A percentile compares a stretch with the other conserved stretches of the same genome.
Evolutionary conservation across 2,888 invertebrate species (phyloP).

Genomic region (Ceramica pisi): DNA sequence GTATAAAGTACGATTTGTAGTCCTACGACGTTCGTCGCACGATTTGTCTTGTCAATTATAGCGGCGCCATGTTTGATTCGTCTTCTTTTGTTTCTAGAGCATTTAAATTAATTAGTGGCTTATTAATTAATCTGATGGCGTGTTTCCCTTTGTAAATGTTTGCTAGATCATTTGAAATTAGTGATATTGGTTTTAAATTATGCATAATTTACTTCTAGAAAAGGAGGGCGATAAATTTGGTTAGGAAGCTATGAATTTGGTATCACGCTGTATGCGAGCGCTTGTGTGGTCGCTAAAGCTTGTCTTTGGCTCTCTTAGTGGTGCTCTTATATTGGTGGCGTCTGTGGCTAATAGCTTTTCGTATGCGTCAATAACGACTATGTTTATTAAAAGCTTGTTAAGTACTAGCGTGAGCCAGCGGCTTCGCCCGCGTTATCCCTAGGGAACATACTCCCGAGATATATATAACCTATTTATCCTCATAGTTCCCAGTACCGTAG

Average conservation of each 20-base stretch:
- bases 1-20: slow-evolving; percentile 36
- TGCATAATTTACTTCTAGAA: too few relatives aligned
- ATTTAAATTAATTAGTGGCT: slow-evolving; percentile 6
- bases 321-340: too few relatives aligned
- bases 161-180: neutral
- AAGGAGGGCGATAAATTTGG: neutral
- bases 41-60: slow-evolving; percentile 47
- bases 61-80: slow-evolving; percentile 22
- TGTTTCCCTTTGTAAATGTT: neutral
- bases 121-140: slow-evolving; percentile 8
- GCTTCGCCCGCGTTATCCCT: too few relatives aligned
- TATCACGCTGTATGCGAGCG: neutral
- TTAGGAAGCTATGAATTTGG: neutral
- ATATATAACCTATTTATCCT: too few relatives aligned
- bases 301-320: too few relatives aligned
- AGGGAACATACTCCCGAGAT: too few relatives aligned
- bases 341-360: neutral
- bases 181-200: neutral
- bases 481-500: too few relatives aligned
- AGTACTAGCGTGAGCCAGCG: too few relatives aligned
- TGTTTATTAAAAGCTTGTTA: too few relatives aligned
- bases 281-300: neutral
- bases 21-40: slow-evolving; percentile 40
- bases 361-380: neutral
- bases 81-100: slow-evolving; percentile 37